Percentiles rank a stretch among this genome's conserved stretches.
These are phyloP conservation scores for Cephus cinctus DNA, from an alignment of 1,140 invertebrate species.

Conservation along the genomic window DNA sequence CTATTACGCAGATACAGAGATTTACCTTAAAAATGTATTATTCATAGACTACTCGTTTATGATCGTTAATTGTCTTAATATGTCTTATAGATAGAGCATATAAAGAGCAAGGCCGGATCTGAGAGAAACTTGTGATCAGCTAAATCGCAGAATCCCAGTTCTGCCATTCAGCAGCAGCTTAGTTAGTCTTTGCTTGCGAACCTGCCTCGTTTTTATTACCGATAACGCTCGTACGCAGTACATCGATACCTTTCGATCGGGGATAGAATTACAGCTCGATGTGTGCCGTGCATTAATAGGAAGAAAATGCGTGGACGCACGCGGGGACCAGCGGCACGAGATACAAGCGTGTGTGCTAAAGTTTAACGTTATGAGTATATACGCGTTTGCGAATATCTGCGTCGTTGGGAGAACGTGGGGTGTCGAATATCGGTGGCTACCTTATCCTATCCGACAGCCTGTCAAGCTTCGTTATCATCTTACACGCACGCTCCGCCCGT, in stretches of 20 bases:
- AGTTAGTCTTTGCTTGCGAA: slow-evolving; percentile 18
- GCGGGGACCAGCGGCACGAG: too few species aligned
- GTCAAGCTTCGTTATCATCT: slow-evolving; percentile 53
- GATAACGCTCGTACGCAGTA: slow-evolving; percentile 24
- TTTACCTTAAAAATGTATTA: too few species aligned
- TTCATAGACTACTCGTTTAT: too few species aligned
- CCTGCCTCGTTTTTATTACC: slow-evolving; percentile 36
- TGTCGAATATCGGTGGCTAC: slow-evolving; percentile 49
- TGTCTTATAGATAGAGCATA: too few species aligned
- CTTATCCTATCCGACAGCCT: slow-evolving; percentile 47
- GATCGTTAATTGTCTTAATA: too few species aligned
- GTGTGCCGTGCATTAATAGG: slow-evolving; percentile 32
- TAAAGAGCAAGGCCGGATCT: too few species aligned
- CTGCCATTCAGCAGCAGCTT: slow-evolving; percentile 19
- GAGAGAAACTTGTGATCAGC: too few species aligned
- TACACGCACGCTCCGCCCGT: slow-evolving; percentile 37
- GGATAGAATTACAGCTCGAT: slow-evolving; percentile 33
- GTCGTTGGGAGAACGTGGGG: slow-evolving; percentile 31
- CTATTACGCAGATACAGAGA: slow-evolving; percentile 53
- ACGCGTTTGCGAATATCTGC: slow-evolving; percentile 12
- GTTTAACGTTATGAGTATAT: background rate
- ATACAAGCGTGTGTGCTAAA: too few species aligned
- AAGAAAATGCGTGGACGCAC: slow-evolving; percentile 34
- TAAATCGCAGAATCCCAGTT: slow-evolving; percentile 28
- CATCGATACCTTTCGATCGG: slow-evolving; percentile 31